phyloP scores from a whole-genome alignment of 2,797 vertebrate genomes.

The Phalloptychus januarius region DNA sequence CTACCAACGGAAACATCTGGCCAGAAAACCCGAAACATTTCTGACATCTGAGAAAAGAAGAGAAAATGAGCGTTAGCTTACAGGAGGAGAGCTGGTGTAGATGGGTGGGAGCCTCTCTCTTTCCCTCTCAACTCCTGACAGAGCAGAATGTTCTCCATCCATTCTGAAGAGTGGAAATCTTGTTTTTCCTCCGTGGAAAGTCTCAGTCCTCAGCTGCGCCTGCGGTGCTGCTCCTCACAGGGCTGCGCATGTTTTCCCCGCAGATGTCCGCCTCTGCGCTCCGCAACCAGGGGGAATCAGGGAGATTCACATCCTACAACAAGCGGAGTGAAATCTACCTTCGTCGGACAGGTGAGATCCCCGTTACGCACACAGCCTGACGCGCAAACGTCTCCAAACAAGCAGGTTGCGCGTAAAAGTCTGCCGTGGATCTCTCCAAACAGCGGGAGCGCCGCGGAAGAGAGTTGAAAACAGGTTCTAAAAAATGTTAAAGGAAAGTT shows the following conservation, averaged over 20 bases:
- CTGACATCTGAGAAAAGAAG: background rate
- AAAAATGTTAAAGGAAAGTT: background rate
- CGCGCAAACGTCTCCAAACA: slow-evolving; percentile 46
- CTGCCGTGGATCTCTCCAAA: background rate
- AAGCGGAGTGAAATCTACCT: slow-evolving; percentile 42
- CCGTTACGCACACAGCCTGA: slow-evolving; percentile 46
- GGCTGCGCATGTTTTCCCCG: slow-evolving; percentile 51
- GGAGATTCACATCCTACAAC: slow-evolving; percentile 57
- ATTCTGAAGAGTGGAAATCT: slow-evolving; percentile 54
- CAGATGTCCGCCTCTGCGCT: slow-evolving; percentile 17
- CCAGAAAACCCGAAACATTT: background rate
- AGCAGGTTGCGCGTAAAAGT: slow-evolving; percentile 12
- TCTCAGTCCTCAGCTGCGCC: slow-evolving; percentile 40
- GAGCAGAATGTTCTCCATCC: slow-evolving; percentile 65
- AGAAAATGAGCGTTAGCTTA: slow-evolving; percentile 38
- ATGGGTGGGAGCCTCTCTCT: slow-evolving; percentile 68
- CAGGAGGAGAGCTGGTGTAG: slow-evolving; percentile 51
- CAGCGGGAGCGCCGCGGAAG: background rate
- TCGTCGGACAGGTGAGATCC: slow-evolving; percentile 62
- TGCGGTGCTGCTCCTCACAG: slow-evolving; percentile 23
- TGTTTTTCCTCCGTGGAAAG: slow-evolving; percentile 21
- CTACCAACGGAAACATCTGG: background rate
- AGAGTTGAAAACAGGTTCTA: background rate
- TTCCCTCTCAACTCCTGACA: slow-evolving; percentile 62
- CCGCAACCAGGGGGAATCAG: slow-evolving; percentile 24